Evolutionary conservation across 1,140 invertebrate species (phyloP), one percentile per base, ranked within the genome.

Genomic region (Macrosteles quadrilineatus): DNA sequence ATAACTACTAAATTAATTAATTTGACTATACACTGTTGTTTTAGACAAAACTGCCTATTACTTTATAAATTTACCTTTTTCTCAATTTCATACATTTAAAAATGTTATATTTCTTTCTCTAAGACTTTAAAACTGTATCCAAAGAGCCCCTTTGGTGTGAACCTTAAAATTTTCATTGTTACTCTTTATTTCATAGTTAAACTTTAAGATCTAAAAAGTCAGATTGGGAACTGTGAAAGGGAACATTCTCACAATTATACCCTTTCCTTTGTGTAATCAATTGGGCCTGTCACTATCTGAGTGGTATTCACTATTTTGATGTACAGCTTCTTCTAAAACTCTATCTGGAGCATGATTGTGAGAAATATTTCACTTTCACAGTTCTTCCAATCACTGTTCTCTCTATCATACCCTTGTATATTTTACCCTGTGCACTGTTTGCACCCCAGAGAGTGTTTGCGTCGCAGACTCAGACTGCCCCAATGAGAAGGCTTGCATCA

Each of bases 391-490:
- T 68, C 71, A 43, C 72, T 68, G 68, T 47, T 40, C 59, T 68
- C 53, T 71, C 67, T 67, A 45, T 53, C 59, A 47, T 73, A 55
- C 19, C 66, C 32, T 63, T 31, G 59, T 40, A 32, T 45, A 59
- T 68, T 68, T 68, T 29, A 32, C 23, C 32, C 53, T 69, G 47
- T 62, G 68, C 57, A 62, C 68, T 69, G 59, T 70, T 70, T 68
- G 67, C 32, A 27, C 53, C 43, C 55, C 32, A 93, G 92, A 92
- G 85, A 90, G 89, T 85, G 90, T 94, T 87, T 96, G 94, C 84
- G 90, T 90, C 82, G 90, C 88, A 81, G 92, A 96, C 86, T 86
- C 87, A 84, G 93, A 95, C 83, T 97, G 95, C 84, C 88, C 92
- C 72, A 89, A 90, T 82, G 92, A 95, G 82, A 92, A 93, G 84